Percentiles rank a stretch among this genome's conserved stretches.
Evolutionary conservation across 2,797 vertebrate genomes (phyloP).

Genomic region (Arnoldichthys spilopterus): DNA sequence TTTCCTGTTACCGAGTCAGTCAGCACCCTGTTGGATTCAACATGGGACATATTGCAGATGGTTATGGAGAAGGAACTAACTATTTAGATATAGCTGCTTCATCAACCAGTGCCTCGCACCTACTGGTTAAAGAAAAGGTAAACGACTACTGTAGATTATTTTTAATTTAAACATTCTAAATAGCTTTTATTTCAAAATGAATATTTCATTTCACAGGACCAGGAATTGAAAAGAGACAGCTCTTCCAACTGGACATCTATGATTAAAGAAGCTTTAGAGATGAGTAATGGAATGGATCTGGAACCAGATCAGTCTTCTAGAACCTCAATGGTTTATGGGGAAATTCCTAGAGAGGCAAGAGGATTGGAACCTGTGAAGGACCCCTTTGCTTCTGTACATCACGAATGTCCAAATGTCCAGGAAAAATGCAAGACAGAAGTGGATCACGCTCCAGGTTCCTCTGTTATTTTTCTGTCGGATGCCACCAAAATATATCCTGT

Average conservation of each 20-base stretch:
- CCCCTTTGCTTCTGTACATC: not conserved
- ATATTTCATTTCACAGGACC: conserved; percentile 27
- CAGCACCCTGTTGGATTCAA: not conserved
- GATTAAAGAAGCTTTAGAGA: conserved; percentile 49
- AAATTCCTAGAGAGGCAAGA: conserved; percentile 2
- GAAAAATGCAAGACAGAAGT: not conserved
- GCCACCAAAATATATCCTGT: not conserved
- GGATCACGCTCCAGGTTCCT: not conserved
- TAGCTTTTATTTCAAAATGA: not conserved
- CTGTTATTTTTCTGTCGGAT: conserved; percentile 18
- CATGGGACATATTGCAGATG: not conserved
- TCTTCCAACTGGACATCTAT: conserved; percentile 45
- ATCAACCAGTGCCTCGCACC: conserved; percentile 14
- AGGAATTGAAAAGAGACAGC: not conserved
- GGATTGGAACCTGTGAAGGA: not conserved
- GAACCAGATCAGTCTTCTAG: conserved; percentile 10
- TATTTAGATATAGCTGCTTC: not conserved
- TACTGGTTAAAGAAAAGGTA: conserved; percentile 37
- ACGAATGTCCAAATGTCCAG: not conserved
- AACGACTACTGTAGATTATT: not conserved
- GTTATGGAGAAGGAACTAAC: conserved; percentile 20
- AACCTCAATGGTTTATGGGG: conserved; percentile 17
- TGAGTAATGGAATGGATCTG: conserved; percentile 44
- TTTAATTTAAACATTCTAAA: not conserved
- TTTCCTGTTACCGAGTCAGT: conserved; percentile 18